These are phyloP conservation scores for Andrena fulva DNA, from an alignment of 2,888 invertebrate genomes.

Conservation along the genomic window DNA sequence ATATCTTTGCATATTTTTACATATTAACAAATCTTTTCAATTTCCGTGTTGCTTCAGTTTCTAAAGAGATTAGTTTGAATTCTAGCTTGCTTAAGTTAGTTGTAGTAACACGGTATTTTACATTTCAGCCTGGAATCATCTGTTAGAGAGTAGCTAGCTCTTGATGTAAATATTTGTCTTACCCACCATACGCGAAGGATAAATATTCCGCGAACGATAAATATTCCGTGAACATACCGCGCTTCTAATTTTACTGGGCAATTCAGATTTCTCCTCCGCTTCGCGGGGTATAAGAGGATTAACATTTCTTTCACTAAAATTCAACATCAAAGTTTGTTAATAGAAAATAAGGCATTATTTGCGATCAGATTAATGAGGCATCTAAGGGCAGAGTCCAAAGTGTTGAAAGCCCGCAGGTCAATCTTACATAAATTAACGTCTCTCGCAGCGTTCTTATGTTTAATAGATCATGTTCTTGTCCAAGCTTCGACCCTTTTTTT, in stretches of 20 bases:
- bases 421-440: background rate
- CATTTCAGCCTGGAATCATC: conserved; percentile 28
- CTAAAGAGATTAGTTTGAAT: background rate
- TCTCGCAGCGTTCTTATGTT: background rate
- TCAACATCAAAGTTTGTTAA: background rate
- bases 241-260: conserved; percentile 4
- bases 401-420: background rate
- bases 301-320: background rate
- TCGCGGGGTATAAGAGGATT: background rate
- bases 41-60: background rate
- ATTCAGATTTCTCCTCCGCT: background rate
- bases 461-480: conserved; percentile 3
- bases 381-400: background rate
- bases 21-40: background rate
- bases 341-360: background rate
- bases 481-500: conserved; percentile 11
- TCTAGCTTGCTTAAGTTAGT: background rate
- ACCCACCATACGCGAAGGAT: conserved; percentile 50
- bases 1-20: background rate
- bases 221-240: conserved; percentile 45
- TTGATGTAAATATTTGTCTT: conserved; percentile 74
- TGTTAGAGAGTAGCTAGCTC: conserved; percentile 68
- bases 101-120: conserved; percentile 36
- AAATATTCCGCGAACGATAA: conserved; percentile 46
- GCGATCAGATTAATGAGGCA: background rate